Conservation (phyloP, 1,140 invertebrate species). For the Colletes latitarsis region DNA sequence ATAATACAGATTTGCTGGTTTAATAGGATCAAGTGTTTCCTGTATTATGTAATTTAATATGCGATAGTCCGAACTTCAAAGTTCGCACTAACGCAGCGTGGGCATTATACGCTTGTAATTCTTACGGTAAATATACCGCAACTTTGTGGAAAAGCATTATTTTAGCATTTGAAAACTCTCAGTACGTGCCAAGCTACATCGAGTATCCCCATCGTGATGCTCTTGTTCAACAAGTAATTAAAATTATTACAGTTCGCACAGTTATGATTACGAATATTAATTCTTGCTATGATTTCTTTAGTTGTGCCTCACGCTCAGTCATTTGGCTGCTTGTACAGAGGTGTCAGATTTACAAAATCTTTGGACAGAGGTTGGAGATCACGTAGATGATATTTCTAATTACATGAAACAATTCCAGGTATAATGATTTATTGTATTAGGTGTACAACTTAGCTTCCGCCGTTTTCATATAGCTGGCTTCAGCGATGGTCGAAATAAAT, state of each 20-base stretch:
- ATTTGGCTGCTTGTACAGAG: constrained; percentile 71
- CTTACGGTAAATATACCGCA: constrained; percentile 84
- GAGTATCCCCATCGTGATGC: constrained; percentile 91
- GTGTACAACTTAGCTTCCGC: no score
- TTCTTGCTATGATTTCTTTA: constrained; percentile 60
- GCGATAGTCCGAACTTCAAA: constrained; percentile 85
- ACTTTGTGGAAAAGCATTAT: constrained; percentile 87
- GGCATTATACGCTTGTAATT: constrained; percentile 85
- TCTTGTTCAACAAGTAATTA: constrained; percentile 84
- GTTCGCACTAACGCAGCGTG: constrained; percentile 91
- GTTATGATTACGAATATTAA: constrained; percentile 3
- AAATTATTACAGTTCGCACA: constrained; percentile 28
- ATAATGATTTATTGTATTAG: constrained; percentile 26
- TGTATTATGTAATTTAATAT: constrained; percentile 81
- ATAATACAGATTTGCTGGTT: constrained; percentile 34
- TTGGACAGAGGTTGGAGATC: constrained; percentile 75
- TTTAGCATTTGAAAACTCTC: constrained; percentile 86
- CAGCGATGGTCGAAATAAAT: no score
- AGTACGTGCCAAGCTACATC: constrained; percentile 88
- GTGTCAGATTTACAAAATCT: constrained; percentile 72
- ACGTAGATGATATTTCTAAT: constrained; percentile 72
- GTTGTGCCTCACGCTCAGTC: constrained; percentile 77
- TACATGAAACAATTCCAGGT: constrained; percentile 77
- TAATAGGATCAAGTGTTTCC: constrained; percentile 81
- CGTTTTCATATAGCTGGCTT: no score